A percentile compares a stretch with the other conserved stretches of the same genome.
These are phyloP conservation scores for Lasioglossum figueresi DNA, from an alignment of 2,888 invertebrate genomes.

Conservation along the genomic window DNA sequence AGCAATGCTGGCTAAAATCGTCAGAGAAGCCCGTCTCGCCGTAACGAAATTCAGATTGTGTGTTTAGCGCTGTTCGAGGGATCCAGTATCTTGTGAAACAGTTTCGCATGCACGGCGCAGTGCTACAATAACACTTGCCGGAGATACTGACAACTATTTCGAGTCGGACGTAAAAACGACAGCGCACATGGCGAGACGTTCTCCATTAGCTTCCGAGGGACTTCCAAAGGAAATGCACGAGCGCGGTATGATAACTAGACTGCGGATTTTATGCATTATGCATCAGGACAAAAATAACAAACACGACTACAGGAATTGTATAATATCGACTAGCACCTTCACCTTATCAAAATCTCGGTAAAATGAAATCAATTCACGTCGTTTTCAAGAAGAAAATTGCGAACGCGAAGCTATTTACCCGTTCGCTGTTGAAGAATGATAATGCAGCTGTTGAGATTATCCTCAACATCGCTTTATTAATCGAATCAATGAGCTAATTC, in stretches of 20 bases:
- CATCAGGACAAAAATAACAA: background rate
- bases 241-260: background rate
- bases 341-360: background rate
- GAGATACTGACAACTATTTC: slow-evolving; percentile 25
- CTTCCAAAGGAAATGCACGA: background rate
- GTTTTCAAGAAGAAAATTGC: background rate
- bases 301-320: background rate
- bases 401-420: background rate
- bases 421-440: background rate
- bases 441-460: background rate
- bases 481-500: background rate
- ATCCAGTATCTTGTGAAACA: slow-evolving; percentile 23
- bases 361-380: no score
- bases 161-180: slow-evolving; percentile 17
- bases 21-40: background rate
- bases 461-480: background rate
- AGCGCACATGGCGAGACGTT: background rate
- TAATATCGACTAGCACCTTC: background rate
- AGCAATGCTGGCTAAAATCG: background rate
- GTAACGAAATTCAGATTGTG: slow-evolving; percentile 22
- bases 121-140: slow-evolving; percentile 12
- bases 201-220: background rate
- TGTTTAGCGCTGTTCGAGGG: slow-evolving; percentile 19
- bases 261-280: background rate
- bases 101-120: slow-evolving; percentile 11